phyloP scores from a whole-genome alignment of 2,113 vertebrate species.

The Archilochus colubris region DNA sequence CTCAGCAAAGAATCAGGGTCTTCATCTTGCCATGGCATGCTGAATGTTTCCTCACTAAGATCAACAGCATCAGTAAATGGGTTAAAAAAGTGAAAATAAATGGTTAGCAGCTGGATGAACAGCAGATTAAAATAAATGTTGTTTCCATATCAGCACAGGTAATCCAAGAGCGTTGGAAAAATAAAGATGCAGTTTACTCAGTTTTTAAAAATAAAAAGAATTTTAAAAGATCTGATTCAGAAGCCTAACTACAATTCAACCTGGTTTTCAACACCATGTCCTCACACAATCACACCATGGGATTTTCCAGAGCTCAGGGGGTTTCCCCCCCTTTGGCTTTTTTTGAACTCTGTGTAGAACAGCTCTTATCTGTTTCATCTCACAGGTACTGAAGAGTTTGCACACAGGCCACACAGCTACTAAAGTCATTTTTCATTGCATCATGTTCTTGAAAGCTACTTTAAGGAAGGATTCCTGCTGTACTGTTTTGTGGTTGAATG shows the following conservation, averaged over 20 bases:
- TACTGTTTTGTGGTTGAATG: background rate
- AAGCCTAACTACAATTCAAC: background rate
- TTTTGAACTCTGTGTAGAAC: background rate
- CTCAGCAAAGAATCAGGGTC: background rate
- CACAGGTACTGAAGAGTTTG: background rate
- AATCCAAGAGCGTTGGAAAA: background rate
- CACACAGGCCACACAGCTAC: background rate
- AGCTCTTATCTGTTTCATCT: background rate
- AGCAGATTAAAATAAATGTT: fast-evolving
- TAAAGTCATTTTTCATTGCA: background rate
- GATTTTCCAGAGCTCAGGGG: background rate
- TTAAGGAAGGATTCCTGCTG: fast-evolving
- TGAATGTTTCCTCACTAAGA: background rate
- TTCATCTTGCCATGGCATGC: background rate
- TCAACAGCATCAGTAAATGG: background rate
- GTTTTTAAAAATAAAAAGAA: background rate
- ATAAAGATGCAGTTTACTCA: fast-evolving
- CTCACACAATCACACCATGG: background rate
- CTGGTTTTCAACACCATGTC: background rate
- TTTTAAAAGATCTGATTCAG: background rate
- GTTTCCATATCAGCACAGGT: background rate
- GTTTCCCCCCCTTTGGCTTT: background rate
- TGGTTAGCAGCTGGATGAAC: fast-evolving
- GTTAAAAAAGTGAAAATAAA: background rate
- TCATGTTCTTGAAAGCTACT: background rate